These are phyloP conservation scores for Heterodera schachtii DNA, from an alignment of 1,140 invertebrate genomes.

Conservation along the genomic window DNA sequence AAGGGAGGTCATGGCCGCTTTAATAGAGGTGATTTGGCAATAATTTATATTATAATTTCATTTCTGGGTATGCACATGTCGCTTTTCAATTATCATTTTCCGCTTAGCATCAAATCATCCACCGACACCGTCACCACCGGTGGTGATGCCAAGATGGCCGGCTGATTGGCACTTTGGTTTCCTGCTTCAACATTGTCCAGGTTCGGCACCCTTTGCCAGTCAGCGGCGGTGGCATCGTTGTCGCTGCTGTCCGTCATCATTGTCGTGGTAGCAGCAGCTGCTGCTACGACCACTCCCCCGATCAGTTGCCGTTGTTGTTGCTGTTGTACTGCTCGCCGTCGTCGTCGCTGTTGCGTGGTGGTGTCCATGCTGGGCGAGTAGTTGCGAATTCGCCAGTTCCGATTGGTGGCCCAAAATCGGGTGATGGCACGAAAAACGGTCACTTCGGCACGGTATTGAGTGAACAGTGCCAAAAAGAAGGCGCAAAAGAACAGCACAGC, in stretches of 20 bases:
- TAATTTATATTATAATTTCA: background rate
- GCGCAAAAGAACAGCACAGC: conserved; percentile 42
- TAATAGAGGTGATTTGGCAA: too few species aligned
- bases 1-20: too few species aligned
- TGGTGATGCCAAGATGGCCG: too few species aligned
- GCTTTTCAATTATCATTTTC: background rate
- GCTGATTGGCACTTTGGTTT: background rate
- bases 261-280: background rate
- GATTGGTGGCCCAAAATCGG: conserved; percentile 38
- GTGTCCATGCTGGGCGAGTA: conserved; percentile 16
- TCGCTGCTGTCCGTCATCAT: background rate
- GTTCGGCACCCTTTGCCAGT: too few species aligned
- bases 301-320: background rate
- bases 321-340: background rate
- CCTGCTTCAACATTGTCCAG: too few species aligned
- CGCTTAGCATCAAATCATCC: too few species aligned
- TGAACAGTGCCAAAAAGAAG: conserved; percentile 43
- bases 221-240: too few species aligned
- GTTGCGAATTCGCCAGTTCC: conserved; percentile 44
- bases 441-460: conserved; percentile 45
- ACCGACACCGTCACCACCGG: background rate
- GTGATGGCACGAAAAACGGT: conserved; percentile 38
- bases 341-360: background rate
- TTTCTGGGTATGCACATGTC: background rate
- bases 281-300: background rate